Conservation (phyloP, 1,140 invertebrate genomes). For the Carposina sasakii region DNA sequence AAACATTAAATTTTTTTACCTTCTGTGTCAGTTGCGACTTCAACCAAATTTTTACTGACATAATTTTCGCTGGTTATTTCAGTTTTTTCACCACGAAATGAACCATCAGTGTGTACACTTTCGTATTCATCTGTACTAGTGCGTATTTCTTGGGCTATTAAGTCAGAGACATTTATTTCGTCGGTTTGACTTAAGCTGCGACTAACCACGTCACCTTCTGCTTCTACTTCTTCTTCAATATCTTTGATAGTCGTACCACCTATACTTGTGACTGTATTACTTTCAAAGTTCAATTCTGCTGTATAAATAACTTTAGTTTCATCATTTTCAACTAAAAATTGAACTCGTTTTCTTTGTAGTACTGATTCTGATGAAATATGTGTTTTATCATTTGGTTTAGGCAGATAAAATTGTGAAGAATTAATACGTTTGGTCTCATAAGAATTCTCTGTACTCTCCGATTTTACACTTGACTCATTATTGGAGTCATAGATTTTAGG, state of each 20-base stretch:
- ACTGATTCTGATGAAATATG: slow-evolving; percentile 42
- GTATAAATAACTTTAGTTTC: slow-evolving; percentile 64
- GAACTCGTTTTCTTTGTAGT: slow-evolving; percentile 73
- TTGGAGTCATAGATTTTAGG: slow-evolving; percentile 61
- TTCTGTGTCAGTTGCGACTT: too few relatives aligned
- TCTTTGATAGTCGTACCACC: slow-evolving; percentile 10
- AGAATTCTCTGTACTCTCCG: slow-evolving; percentile 43
- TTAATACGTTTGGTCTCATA: slow-evolving; percentile 52
- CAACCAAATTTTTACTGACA: too few relatives aligned
- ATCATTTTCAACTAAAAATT: slow-evolving; percentile 76
- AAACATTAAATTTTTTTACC: too few relatives aligned
- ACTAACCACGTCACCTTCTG: slow-evolving; percentile 50
- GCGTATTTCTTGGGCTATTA: slow-evolving; percentile 17
- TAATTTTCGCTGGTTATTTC: slow-evolving; percentile 13
- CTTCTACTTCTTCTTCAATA: slow-evolving; percentile 21
- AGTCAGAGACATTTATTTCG: slow-evolving; percentile 11
- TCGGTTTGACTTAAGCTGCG: slow-evolving; percentile 30
- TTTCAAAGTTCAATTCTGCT: slow-evolving; percentile 56
- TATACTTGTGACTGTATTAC: slow-evolving; percentile 31
- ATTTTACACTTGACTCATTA: slow-evolving; percentile 34
- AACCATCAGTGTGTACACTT: slow-evolving; percentile 1
- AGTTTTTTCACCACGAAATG: slow-evolving; percentile 3
- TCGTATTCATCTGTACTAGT: too few relatives aligned
- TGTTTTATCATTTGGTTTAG: slow-evolving; percentile 70
- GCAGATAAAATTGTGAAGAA: slow-evolving; percentile 78